These are phyloP conservation scores for Strigamia maritima DNA, from an alignment of 2,888 invertebrate genomes.

Conservation along the genomic window DNA sequence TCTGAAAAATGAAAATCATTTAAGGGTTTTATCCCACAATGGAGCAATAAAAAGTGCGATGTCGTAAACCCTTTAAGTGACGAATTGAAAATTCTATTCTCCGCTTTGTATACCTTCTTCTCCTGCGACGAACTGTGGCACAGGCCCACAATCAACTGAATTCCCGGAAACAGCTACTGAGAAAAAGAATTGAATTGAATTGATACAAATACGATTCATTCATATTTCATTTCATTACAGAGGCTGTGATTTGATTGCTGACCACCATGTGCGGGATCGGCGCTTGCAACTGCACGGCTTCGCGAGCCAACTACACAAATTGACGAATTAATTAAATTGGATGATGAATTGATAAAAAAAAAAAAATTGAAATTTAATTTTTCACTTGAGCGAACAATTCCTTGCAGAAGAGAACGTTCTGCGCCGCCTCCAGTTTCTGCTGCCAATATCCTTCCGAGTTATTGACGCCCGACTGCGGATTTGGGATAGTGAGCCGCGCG, in stretches of 20 bases:
- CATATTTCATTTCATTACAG: constrained; percentile 62
- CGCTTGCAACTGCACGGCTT: constrained; percentile 88
- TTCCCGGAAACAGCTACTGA: constrained; percentile 77
- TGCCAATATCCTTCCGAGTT: constrained; percentile 79
- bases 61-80: no score
- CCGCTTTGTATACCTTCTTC: constrained; percentile 42
- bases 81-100: no score
- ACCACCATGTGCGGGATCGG: constrained; percentile 95
- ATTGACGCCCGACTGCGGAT: constrained; percentile 54
- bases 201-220: no score
- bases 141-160: constrained; percentile 84
- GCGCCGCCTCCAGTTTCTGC: constrained; percentile 91
- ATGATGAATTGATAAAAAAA: neutral
- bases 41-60: no score
- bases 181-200: no score
- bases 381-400: constrained; percentile 80
- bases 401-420: constrained; percentile 95
- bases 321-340: neutral
- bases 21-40: no score
- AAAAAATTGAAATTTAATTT: constrained; percentile 24
- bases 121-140: constrained; percentile 71
- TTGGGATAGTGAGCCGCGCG: constrained; percentile 69
- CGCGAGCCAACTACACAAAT: constrained; percentile 67
- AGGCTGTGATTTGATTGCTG: constrained; percentile 94
- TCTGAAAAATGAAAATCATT: no score